These are phyloP conservation scores for Drosophila lacertosa DNA, from an alignment of 1,140 invertebrate genomes.

Conservation along the genomic window DNA sequence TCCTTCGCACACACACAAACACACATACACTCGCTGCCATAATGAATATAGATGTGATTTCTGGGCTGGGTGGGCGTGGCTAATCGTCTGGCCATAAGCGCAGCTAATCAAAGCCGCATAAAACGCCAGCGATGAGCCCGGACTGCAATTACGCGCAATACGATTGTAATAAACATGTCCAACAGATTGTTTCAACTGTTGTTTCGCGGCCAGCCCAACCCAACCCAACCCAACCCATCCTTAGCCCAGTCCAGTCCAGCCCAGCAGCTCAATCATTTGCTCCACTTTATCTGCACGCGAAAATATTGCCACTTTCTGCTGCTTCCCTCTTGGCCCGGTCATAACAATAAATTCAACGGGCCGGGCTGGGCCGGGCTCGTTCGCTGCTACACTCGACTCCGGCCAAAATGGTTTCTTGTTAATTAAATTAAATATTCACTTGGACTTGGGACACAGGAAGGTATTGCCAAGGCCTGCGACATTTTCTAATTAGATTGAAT, in stretches of 20 bases:
- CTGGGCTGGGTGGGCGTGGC: slow-evolving; percentile 68
- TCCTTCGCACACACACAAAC: slow-evolving; percentile 22
- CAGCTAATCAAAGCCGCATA: slow-evolving; percentile 78
- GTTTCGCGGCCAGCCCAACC: slow-evolving; percentile 7
- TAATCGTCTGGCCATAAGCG: slow-evolving; percentile 77
- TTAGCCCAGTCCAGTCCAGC: background rate
- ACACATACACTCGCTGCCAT: slow-evolving; percentile 48
- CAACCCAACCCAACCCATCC: background rate
- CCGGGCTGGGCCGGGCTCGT: background rate
- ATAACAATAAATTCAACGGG: slow-evolving; percentile 76
- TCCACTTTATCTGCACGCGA: slow-evolving; percentile 27
- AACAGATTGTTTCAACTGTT: slow-evolving; percentile 75
- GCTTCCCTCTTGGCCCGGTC: slow-evolving; percentile 59
- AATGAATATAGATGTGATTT: slow-evolving; percentile 83
- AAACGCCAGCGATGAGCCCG: slow-evolving; percentile 41
- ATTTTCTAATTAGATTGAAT: slow-evolving; percentile 84
- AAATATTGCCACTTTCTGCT: slow-evolving; percentile 57
- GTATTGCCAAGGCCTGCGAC: slow-evolving; percentile 45
- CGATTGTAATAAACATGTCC: slow-evolving; percentile 80
- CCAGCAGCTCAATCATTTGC: slow-evolving; percentile 58
- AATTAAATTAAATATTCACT: slow-evolving; percentile 83
- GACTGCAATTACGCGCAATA: slow-evolving; percentile 76
- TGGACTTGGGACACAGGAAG: slow-evolving; percentile 28
- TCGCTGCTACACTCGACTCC: too few species aligned
- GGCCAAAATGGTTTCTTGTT: slow-evolving; percentile 74